phyloP scores from a whole-genome alignment of 1,140 invertebrate species.

The Drosophila leontia region DNA sequence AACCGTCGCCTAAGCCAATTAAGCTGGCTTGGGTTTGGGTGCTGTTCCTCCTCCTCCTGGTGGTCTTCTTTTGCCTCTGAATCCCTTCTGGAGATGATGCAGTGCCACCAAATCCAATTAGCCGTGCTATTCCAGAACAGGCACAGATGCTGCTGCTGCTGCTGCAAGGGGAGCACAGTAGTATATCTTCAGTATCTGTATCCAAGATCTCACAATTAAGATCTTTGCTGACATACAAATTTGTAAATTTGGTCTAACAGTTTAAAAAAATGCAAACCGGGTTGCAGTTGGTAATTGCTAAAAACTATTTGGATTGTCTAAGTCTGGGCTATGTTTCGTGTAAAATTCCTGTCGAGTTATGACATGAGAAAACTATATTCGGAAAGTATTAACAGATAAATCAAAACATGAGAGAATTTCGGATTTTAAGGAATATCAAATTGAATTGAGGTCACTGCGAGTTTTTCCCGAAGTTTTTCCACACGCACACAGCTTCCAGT shows the following conservation, averaged over 20 bases:
- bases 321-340: slow-evolving; percentile 5
- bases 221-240: slow-evolving; percentile 1
- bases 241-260: neutral
- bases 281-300: neutral
- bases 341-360: slow-evolving; percentile 12
- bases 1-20: slow-evolving; percentile 45
- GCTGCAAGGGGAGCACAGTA: slow-evolving; percentile 11
- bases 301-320: neutral
- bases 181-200: neutral
- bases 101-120: slow-evolving; percentile 34
- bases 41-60: slow-evolving; percentile 11
- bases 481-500: slow-evolving; percentile 34
- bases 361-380: neutral
- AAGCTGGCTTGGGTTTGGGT: slow-evolving; percentile 25
- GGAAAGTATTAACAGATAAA: slow-evolving; percentile 25
- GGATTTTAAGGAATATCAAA: neutral
- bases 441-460: slow-evolving; percentile 20
- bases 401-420: slow-evolving; percentile 24
- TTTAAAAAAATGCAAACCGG: neutral
- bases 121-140: slow-evolving; percentile 1
- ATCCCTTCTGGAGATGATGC: slow-evolving; percentile 30
- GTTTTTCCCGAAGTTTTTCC: slow-evolving; percentile 14
- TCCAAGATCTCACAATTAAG: neutral
- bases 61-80: neutral
- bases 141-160: slow-evolving; percentile 1